Conservation (phyloP, 2,888 invertebrate genomes). For the Latrodectus hesperus region DNA sequence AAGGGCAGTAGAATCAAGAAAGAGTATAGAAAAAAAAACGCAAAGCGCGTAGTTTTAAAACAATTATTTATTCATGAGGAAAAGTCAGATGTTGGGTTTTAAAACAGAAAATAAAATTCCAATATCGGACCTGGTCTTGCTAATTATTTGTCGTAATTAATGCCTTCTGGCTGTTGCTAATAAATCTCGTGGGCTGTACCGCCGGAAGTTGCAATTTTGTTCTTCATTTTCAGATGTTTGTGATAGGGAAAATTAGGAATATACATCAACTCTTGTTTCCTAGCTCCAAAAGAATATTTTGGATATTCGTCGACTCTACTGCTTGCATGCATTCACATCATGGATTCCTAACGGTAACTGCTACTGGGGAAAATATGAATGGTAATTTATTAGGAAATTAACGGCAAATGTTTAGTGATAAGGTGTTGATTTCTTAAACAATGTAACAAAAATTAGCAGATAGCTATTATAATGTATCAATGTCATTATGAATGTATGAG, state of each 20-base stretch:
- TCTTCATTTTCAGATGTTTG: conserved; percentile 49
- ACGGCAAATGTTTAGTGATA: too few relatives aligned
- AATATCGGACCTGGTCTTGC: background rate
- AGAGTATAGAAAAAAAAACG: conserved; percentile 16
- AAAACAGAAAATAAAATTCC: conserved; percentile 29
- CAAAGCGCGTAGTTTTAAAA: conserved; percentile 39
- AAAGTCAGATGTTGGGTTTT: conserved; percentile 17
- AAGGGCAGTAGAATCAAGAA: conserved; percentile 1
- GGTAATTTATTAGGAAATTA: too few relatives aligned
- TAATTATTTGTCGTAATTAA: conserved; percentile 57
- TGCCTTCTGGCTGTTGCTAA: conserved; percentile 42
- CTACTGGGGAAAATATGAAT: too few relatives aligned
- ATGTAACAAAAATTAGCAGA: too few relatives aligned
- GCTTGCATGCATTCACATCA: too few relatives aligned
- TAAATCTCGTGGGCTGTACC: conserved; percentile 19
- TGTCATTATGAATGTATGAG: too few relatives aligned
- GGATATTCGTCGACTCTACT: too few relatives aligned
- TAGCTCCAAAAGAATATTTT: too few relatives aligned
- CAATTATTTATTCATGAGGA: conserved; percentile 60
- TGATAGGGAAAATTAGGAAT: conserved; percentile 19
- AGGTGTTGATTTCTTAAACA: too few relatives aligned
- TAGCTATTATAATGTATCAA: too few relatives aligned
- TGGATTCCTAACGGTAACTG: too few relatives aligned
- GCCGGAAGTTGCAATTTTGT: conserved; percentile 34
- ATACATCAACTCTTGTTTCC: background rate